These are phyloP conservation scores for Hydrotaea diabolus DNA, from an alignment of 2,888 invertebrate species.

Conservation along the genomic window DNA sequence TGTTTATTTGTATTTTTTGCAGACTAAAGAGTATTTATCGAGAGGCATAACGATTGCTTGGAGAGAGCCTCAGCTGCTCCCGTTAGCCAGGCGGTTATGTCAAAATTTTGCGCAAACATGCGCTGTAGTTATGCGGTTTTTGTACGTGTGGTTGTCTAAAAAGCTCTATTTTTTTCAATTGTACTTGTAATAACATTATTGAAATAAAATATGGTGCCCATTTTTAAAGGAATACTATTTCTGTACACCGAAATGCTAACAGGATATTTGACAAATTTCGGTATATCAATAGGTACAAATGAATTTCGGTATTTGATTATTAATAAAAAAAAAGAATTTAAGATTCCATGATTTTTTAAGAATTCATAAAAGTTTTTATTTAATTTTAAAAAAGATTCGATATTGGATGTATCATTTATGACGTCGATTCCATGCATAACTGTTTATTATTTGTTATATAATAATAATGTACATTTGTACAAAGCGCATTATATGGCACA, in stretches of 20 bases:
- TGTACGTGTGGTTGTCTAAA: background rate
- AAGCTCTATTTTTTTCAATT: conserved; percentile 19
- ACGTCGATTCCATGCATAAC: background rate
- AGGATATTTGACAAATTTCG: background rate
- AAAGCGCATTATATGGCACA: background rate
- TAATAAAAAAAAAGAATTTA: too few relatives aligned
- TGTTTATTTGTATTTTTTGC: conserved; percentile 19
- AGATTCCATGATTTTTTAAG: background rate
- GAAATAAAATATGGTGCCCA: background rate
- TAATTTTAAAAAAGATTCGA: background rate
- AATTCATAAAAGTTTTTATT: background rate
- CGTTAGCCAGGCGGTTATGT: background rate
- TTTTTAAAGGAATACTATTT: background rate
- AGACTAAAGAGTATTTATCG: conserved; percentile 13
- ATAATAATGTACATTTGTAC: background rate
- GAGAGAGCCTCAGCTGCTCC: background rate
- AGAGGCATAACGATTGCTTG: background rate
- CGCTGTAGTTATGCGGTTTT: background rate
- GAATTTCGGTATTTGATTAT: too few relatives aligned
- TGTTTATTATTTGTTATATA: conserved; percentile 29
- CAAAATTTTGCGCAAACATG: conserved; percentile 12
- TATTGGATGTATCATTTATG: background rate
- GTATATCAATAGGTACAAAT: too few relatives aligned
- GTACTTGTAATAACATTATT: background rate
- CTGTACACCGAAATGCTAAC: background rate